Percentiles rank a stretch among this genome's conserved stretches.
phyloP scores from a whole-genome alignment of 2,888 invertebrate genomes.

The Callyntrura guangdongensis region DNA sequence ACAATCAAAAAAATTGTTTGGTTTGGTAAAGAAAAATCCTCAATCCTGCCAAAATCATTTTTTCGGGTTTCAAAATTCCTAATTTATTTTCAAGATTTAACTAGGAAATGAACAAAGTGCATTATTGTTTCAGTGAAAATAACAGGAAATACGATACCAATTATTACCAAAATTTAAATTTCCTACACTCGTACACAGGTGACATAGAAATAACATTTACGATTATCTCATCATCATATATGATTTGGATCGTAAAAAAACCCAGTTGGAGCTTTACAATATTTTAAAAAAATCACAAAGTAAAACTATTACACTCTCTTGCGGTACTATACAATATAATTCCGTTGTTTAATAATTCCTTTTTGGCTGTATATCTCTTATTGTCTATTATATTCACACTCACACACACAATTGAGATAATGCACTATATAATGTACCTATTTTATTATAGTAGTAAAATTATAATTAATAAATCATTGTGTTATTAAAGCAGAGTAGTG shows the following conservation, averaged over 20 bases:
- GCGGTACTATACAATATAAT: not conserved
- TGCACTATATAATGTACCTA: too few relatives aligned
- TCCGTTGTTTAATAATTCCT: not conserved
- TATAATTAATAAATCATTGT: too few relatives aligned
- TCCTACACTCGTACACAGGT: not conserved
- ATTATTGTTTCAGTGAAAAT: not conserved
- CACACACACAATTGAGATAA: too few relatives aligned
- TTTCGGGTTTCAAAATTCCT: too few relatives aligned
- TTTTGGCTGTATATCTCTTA: not conserved
- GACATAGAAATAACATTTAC: not conserved
- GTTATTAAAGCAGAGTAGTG: too few relatives aligned
- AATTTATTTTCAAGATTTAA: too few relatives aligned
- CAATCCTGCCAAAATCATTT: too few relatives aligned
- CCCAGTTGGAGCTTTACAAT: not conserved
- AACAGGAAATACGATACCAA: not conserved
- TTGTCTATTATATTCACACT: too few relatives aligned
- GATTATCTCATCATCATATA: not conserved
- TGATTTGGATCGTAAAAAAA: not conserved
- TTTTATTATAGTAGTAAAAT: too few relatives aligned
- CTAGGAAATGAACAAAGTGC: constrained; percentile 4
- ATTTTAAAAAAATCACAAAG: not conserved
- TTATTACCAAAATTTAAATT: too few relatives aligned
- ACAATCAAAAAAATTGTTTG: too few relatives aligned
- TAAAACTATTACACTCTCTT: not conserved
- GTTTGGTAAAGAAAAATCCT: too few relatives aligned